Conservation (phyloP, 2,797 vertebrate species). For the Ambastaia sidthimunki region DNA sequence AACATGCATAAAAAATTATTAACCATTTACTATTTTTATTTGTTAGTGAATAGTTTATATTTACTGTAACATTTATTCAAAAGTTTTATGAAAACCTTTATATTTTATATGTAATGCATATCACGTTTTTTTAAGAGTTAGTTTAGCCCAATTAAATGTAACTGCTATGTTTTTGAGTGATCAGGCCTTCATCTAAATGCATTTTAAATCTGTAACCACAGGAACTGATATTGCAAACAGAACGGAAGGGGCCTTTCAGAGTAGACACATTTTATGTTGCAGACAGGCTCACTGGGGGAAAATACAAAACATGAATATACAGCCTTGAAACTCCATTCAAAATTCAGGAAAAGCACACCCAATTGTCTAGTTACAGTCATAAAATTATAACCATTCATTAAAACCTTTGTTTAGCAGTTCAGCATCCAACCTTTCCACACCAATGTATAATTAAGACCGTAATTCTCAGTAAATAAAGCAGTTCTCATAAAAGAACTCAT, state of each 20-base stretch:
- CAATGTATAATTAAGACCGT: neutral
- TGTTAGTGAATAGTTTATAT: too few species aligned
- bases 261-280: neutral
- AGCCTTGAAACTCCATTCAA: neutral
- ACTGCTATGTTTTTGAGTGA: neutral
- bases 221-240: neutral
- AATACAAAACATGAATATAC: neutral
- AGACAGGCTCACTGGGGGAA: neutral
- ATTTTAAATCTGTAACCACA: neutral
- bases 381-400: neutral
- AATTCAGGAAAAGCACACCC: neutral
- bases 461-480: neutral
- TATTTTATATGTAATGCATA: too few species aligned
- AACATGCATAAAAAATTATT: too few species aligned
- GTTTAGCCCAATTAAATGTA: too few species aligned
- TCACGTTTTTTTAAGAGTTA: too few species aligned
- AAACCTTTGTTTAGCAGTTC: neutral
- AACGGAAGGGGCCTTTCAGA: neutral
- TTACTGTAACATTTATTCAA: too few species aligned
- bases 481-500: neutral
- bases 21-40: too few species aligned
- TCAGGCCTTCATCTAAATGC: constrained; percentile 1
- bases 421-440: neutral
- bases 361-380: neutral
- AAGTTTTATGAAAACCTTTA: too few species aligned